Evolutionary conservation across 2,797 vertebrate genomes (phyloP), one percentile per base, ranked within the genome.

Genomic region (Aldrovandia affinis): DNA sequence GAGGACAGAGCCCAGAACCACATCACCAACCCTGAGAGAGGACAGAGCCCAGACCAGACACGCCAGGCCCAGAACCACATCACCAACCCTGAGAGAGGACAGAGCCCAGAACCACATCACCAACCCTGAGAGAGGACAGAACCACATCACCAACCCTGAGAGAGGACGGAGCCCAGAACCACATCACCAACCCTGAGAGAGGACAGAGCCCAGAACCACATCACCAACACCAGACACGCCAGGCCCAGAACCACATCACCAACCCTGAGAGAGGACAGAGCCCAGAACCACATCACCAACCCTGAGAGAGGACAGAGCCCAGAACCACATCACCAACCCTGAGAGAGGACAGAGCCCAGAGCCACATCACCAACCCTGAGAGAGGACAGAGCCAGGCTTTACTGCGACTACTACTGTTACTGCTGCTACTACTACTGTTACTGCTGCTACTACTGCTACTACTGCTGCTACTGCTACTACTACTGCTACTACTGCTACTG

Each of bases 261-360:
- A n/a, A n/a, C n/a, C n/a, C n/a, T n/a, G n/a, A n/a, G n/a, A n/a
- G n/a, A n/a, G n/a, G n/a, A n/a, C n/a, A n/a, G n/a, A n/a, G n/a
- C n/a, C n/a, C n/a, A n/a, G n/a, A n/a, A n/a, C n/a, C n/a, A n/a
- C n/a, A n/a, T n/a, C n/a, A n/a, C n/a, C n/a, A n/a, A n/a, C n/a
- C n/a, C n/a, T n/a, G n/a, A n/a, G n/a, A n/a, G n/a, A n/a, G n/a
- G n/a, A n/a, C n/a, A n/a, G n/a, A n/a, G n/a, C n/a, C n/a, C n/a
- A n/a, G n/a, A 87, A 2, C 85, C n/a, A n/a, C n/a, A n/a, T n/a
- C n/a, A n/a, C n/a, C n/a, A n/a, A n/a, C n/a, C n/a, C n/a, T n/a
- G n/a, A 98, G 89, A 92, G 97, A 98, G 44, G 88, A 68, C 81
- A 99, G 86, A n/a, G 1, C 98, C 98, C 89, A 99, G 94, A 36